phyloP scores from a whole-genome alignment of 2,888 invertebrate genomes.

The Leucophenga maculata region DNA sequence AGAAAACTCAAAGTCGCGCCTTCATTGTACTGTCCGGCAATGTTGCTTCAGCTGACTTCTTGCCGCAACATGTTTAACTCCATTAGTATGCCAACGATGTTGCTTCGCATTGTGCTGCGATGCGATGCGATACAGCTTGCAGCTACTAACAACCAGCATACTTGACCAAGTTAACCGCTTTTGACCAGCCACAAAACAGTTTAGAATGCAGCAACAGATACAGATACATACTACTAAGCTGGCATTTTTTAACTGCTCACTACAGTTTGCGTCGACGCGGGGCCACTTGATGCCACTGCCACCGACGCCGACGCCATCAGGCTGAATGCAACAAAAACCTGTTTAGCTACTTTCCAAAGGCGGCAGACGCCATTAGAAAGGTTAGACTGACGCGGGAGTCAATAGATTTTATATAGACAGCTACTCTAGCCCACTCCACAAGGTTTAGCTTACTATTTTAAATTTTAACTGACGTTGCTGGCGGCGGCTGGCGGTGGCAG shows the following conservation, averaged over 20 bases:
- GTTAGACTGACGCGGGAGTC: too few species aligned
- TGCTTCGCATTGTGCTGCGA: neutral
- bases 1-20: too few species aligned
- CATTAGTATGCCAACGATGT: conserved; percentile 6
- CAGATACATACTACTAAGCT: neutral
- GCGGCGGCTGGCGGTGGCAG: too few species aligned
- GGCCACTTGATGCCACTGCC: conserved; percentile 42
- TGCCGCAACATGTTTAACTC: neutral
- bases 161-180: conserved; percentile 54
- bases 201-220: neutral
- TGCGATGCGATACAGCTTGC: conserved; percentile 38
- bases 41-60: too few species aligned
- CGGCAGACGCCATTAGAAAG: too few species aligned
- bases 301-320: too few species aligned
- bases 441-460: neutral
- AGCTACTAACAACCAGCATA: conserved; percentile 35
- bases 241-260: conserved; percentile 50
- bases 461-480: too few species aligned
- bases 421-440: neutral
- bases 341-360: conserved; percentile 15
- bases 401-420: neutral
- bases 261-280: conserved; percentile 44
- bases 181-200: conserved; percentile 2
- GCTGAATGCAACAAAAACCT: neutral
- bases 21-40: too few species aligned